Conservation (phyloP, 2,888 invertebrate species). For the Eupithecia vulgata region DNA sequence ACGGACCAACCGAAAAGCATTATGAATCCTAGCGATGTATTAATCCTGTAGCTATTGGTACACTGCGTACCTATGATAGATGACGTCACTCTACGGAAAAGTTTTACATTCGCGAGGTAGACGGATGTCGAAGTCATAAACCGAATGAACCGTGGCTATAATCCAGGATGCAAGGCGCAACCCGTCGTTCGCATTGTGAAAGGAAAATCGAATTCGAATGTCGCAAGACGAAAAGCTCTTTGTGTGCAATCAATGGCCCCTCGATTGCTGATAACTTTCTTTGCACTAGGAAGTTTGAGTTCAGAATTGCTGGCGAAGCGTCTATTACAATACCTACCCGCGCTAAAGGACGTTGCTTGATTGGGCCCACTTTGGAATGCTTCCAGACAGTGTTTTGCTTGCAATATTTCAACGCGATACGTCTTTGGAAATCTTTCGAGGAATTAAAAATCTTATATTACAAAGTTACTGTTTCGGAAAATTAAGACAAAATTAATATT, state of each 20-base stretch:
- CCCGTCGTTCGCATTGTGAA: conserved; percentile 76
- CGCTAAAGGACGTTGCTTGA: conserved; percentile 33
- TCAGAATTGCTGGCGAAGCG: conserved; percentile 60
- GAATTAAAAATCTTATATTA: conserved; percentile 5
- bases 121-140: conserved; percentile 34
- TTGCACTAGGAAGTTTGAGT: conserved; percentile 69
- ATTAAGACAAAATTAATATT: conserved; percentile 23
- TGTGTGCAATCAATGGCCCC: conserved; percentile 80
- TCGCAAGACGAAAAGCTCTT: conserved; percentile 61
- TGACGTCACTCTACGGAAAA: conserved; percentile 49
- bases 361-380: conserved; percentile 40
- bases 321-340: conserved; percentile 34
- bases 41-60: conserved; percentile 65
- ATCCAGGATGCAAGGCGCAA: conserved; percentile 77
- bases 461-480: background rate
- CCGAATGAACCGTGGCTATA: conserved; percentile 70
- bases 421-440: background rate
- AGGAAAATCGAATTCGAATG: conserved; percentile 65
- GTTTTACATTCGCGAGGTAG: conserved; percentile 29
- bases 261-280: conserved; percentile 81
- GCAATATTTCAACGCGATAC: conserved; percentile 12
- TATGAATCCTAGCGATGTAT: conserved; percentile 73
- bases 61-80: conserved; percentile 60
- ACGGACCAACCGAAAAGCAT: conserved; percentile 67
- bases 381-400: conserved; percentile 32